Base-by-base conservation (phyloP, 2,888 invertebrate genomes). In the Furcula furcula region DNA sequence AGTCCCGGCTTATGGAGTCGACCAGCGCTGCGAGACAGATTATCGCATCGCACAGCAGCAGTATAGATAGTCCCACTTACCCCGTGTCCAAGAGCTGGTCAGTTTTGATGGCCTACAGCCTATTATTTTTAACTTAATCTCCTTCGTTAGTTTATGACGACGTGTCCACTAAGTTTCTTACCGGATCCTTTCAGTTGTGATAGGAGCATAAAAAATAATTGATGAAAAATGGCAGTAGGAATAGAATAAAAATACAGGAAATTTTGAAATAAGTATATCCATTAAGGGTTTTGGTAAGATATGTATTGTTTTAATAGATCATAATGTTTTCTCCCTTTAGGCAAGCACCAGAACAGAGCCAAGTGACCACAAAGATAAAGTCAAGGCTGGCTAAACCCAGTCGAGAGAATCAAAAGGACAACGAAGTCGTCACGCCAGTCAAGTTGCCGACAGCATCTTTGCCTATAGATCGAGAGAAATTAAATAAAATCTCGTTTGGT, bases 21-120 rank as follows among this genome's bases (percentile, higher is more conserved):
- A 93, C 93, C 0, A 90, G 89, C 37, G 85, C 89, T 5, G 92
- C 92, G 7, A 80, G 93, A 19, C 91, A 91, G 63, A 89, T 92
- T 29, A 90, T 92, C 9, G 89, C 87, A 1, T 86, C 87, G 1
- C 89, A 90, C 23, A 90, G 86, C 55, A 90, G 78, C 83, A 85
- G 52, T 11, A 29, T 49, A 25, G 74, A 56, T 53, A 76, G 57
- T 54, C 51, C 32, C 40, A 72, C 57, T 26, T 76, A 70, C 69
- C 62, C 65, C 58, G 15, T 42, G 12, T n/a, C 31, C 23, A 6
- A 34, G 11, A 34, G 16, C 31, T 55, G 49, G 67, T 67, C 53
- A 29, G 32, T 35, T 19, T 5, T n/a, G n/a, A n/a, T n/a, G n/a
- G n/a, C n/a, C n/a, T n/a, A n/a, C n/a, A n/a, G n/a, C n/a, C n/a